Evolutionary conservation across 1,140 invertebrate species (phyloP).

Genomic region (Telenomus remus): DNA sequence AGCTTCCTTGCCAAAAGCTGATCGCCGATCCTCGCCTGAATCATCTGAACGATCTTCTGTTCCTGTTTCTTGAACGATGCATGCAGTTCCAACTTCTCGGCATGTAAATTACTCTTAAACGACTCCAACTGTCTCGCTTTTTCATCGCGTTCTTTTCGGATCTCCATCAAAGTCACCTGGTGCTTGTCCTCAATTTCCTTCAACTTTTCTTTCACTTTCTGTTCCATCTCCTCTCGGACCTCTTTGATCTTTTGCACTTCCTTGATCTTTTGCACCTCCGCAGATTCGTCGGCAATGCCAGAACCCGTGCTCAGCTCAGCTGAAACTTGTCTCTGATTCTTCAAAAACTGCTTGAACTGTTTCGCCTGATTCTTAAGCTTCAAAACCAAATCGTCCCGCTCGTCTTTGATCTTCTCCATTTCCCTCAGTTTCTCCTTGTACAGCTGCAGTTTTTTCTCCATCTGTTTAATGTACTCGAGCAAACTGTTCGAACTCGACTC

Average conservation of each 20-base stretch:
- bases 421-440: conserved; percentile 66
- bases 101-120: conserved; percentile 57
- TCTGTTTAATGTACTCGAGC: conserved; percentile 60
- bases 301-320: conserved; percentile 67
- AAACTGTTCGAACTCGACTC: conserved; percentile 45
- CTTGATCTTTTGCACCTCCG: conserved; percentile 67
- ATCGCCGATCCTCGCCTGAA: conserved; percentile 62
- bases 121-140: conserved; percentile 63
- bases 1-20: conserved; percentile 61
- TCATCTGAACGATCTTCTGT: conserved; percentile 62
- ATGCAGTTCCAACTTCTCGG: conserved; percentile 64
- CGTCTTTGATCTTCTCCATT: conserved; percentile 64
- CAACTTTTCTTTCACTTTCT: conserved; percentile 65
- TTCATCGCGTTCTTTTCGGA: conserved; percentile 61
- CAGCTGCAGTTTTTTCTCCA: conserved; percentile 63
- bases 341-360: conserved; percentile 68
- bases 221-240: conserved; percentile 68
- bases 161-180: conserved; percentile 58
- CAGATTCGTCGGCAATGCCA: conserved; percentile 51
- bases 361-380: conserved; percentile 69
- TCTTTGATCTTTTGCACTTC: conserved; percentile 63
- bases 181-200: conserved; percentile 66
- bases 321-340: conserved; percentile 66
- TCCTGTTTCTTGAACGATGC: conserved; percentile 65
- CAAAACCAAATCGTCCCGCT: conserved; percentile 63